Conservation (phyloP, 2,888 invertebrate species). For the Ennomos quercinarius region DNA sequence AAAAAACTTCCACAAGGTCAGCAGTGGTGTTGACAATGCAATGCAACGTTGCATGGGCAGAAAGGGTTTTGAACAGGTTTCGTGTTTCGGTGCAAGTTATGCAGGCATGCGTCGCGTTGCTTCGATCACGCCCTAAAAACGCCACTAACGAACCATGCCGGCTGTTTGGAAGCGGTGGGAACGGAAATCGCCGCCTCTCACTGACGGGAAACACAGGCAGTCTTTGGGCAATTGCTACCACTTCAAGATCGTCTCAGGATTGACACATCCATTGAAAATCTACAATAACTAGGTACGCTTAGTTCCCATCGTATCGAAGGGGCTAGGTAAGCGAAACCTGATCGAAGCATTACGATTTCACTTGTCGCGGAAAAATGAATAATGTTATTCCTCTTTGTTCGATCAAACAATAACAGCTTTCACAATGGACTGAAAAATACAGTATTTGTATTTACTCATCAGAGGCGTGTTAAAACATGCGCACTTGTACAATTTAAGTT, state of each 20-base stretch:
- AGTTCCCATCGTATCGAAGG: conserved; percentile 15
- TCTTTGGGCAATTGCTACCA: conserved; percentile 55
- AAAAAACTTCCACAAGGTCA: conserved; percentile 69
- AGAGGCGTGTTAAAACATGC: conserved; percentile 23
- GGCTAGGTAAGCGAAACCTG: conserved; percentile 30
- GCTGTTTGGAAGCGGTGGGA: conserved; percentile 63
- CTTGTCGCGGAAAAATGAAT: conserved; percentile 30
- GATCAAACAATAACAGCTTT: conserved; percentile 37
- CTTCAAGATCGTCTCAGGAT: conserved; percentile 29
- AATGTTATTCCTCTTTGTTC: conserved; percentile 28
- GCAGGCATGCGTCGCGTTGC: conserved; percentile 77
- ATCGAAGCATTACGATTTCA: conserved; percentile 38
- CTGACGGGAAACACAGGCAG: conserved; percentile 55
- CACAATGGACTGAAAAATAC: conserved; percentile 29
- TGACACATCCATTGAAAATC: conserved; percentile 3
- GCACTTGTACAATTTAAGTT: conserved; percentile 27
- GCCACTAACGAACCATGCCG: conserved; percentile 71
- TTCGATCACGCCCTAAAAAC: conserved; percentile 82
- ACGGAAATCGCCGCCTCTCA: conserved; percentile 67
- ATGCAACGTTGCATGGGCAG: conserved; percentile 43
- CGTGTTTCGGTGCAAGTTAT: conserved; percentile 73
- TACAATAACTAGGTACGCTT: neutral
- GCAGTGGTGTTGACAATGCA: conserved; percentile 45
- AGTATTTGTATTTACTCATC: conserved; percentile 24
- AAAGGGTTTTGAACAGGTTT: conserved; percentile 55